Evolutionary conservation across 2,113 vertebrate genomes (phyloP).

Genomic region (Hyaena hyaena): DNA sequence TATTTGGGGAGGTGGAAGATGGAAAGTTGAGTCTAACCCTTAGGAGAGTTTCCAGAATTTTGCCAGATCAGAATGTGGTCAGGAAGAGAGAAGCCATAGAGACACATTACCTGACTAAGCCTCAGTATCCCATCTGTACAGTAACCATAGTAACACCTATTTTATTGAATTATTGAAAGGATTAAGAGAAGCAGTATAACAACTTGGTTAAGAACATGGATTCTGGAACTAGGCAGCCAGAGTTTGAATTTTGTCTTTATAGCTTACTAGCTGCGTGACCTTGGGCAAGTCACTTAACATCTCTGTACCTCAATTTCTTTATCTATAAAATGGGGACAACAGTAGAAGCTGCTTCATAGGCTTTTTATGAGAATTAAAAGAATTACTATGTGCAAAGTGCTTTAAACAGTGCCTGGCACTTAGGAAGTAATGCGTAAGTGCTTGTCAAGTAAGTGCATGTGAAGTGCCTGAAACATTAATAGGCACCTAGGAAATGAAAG

Average conservation of each 20-base stretch:
- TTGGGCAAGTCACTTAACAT: background rate
- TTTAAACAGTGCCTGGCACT: background rate
- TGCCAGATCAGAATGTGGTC: background rate
- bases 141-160: background rate
- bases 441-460: background rate
- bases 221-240: background rate
- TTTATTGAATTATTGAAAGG: background rate
- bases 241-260: background rate
- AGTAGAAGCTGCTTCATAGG: background rate
- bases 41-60: constrained; percentile 20
- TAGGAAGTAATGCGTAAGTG: background rate
- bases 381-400: background rate
- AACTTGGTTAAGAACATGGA: background rate
- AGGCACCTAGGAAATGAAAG: background rate
- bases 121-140: background rate
- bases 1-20: background rate
- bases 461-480: background rate
- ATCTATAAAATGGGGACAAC: background rate
- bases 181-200: background rate
- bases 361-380: background rate
- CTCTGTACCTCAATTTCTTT: background rate
- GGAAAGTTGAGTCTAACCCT: background rate
- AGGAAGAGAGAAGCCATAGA: background rate
- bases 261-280: constrained; percentile 8
- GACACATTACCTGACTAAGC: background rate